Conservation (phyloP, 1,140 invertebrate species). For the Riptortus pedestris region DNA sequence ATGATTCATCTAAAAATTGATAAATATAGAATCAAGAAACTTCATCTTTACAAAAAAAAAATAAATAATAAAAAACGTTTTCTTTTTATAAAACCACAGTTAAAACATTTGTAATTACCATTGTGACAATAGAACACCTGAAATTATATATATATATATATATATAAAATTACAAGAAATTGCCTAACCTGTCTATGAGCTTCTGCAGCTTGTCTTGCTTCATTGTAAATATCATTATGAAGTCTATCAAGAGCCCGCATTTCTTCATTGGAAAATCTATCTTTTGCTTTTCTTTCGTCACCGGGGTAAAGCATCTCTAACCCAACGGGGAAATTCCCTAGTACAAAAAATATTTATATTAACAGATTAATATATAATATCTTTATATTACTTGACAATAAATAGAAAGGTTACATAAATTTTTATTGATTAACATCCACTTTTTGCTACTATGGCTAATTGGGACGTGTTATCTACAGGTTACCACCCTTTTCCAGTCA, state of each 20-base stretch:
- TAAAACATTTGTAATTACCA: background rate
- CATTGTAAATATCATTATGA: conserved; percentile 85
- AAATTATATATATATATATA: too few species aligned
- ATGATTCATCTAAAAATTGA: too few species aligned
- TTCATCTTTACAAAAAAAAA: too few species aligned
- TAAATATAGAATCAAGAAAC: too few species aligned
- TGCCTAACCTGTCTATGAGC: conserved; percentile 91
- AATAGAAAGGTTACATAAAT: too few species aligned
- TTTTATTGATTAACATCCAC: too few species aligned
- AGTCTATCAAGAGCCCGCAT: conserved; percentile 70
- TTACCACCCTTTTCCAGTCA: too few species aligned
- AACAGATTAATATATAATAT: conserved; percentile 21
- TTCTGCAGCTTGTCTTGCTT: conserved; percentile 90
- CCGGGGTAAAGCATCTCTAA: conserved; percentile 68
- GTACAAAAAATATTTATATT: conserved; percentile 27
- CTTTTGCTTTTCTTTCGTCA: conserved; percentile 74
- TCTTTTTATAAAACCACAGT: too few species aligned
- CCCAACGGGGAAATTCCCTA: conserved; percentile 62
- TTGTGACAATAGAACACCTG: background rate
- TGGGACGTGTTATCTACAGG: too few species aligned
- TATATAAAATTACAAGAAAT: too few species aligned
- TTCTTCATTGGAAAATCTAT: conserved; percentile 83
- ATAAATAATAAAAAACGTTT: too few species aligned
- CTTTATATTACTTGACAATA: conserved; percentile 14
- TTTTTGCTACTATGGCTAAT: too few species aligned